Evolutionary conservation across 2,113 vertebrate species (phyloP).

Genomic region (Pantherophis guttatus): DNA sequence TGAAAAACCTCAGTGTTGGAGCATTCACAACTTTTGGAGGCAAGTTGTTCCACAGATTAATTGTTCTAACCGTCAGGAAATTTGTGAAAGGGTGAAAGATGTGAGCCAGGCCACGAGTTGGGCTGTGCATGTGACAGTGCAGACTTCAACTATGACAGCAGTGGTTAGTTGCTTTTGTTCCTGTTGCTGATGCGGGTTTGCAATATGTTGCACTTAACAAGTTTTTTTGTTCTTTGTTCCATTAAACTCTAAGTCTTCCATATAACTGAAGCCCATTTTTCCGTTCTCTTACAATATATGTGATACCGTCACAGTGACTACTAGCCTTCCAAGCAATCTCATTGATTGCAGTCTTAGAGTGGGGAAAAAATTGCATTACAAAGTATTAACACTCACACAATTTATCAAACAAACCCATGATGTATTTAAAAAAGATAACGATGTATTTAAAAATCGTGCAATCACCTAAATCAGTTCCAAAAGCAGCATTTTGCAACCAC

Average conservation of each 20-base stretch:
- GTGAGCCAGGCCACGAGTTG: background rate
- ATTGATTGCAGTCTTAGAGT: background rate
- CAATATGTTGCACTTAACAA: background rate
- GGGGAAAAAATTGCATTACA: rapidly evolving
- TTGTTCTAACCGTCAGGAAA: no score
- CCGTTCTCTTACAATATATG: background rate
- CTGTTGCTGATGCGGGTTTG: background rate
- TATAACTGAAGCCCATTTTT: background rate
- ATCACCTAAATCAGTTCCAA: background rate
- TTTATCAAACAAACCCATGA: background rate
- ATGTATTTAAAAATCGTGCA: background rate
- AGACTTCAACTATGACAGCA: background rate
- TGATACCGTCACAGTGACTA: background rate
- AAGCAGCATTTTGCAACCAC: background rate
- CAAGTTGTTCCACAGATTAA: no score
- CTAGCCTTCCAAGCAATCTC: background rate
- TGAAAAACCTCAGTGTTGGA: no score
- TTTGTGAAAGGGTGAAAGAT: background rate
- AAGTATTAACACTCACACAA: background rate
- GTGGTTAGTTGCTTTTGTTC: background rate
- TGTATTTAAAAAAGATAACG: no score
- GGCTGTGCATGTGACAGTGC: background rate
- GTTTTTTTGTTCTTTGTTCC: background rate
- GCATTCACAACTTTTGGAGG: no score
- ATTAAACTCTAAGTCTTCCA: background rate